Percentiles rank a stretch among this genome's conserved stretches.
Conservation (phyloP, 2,797 vertebrate genomes). For the Ctenochaetus hawaiiensis region DNA sequence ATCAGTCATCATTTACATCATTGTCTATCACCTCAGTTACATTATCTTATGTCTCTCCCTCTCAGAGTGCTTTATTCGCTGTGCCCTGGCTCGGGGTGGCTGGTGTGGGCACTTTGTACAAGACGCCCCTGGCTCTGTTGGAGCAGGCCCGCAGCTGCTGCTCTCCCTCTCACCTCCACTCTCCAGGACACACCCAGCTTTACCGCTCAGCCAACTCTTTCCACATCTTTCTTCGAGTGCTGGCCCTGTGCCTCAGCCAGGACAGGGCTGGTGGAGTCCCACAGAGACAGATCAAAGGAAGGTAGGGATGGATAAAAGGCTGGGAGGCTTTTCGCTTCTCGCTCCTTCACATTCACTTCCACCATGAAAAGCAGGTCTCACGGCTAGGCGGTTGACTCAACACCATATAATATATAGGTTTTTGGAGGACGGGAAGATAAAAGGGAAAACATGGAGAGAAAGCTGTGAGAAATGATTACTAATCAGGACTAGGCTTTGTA, state of each 20-base stretch:
- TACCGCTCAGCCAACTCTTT: slow-evolving; percentile 93
- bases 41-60: slow-evolving; percentile 27
- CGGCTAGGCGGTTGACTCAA: slow-evolving; percentile 13
- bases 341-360: slow-evolving; percentile 35
- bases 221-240: slow-evolving; percentile 93
- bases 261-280: slow-evolving; percentile 86
- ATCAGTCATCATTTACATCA: not conserved
- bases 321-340: slow-evolving; percentile 39
- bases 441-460: slow-evolving; percentile 12
- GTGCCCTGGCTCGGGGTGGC: slow-evolving; percentile 94
- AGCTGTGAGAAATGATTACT: slow-evolving; percentile 48
- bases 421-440: slow-evolving; percentile 25
- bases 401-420: not conserved
- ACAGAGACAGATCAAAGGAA: slow-evolving; percentile 99
- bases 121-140: slow-evolving; percentile 90
- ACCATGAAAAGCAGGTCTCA: slow-evolving; percentile 36
- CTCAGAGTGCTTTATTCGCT: slow-evolving; percentile 90
- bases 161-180: slow-evolving; percentile 71
- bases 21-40: not conserved
- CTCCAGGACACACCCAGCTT: slow-evolving; percentile 83
- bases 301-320: slow-evolving; percentile 80
- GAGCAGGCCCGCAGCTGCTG: slow-evolving; percentile 91
- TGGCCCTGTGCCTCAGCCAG: slow-evolving; percentile 90
- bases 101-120: slow-evolving; percentile 86
- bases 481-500: slow-evolving; percentile 47